These are phyloP conservation scores for Rhysida immarginata DNA, from an alignment of 1,140 invertebrate genomes.

Conservation along the genomic window DNA sequence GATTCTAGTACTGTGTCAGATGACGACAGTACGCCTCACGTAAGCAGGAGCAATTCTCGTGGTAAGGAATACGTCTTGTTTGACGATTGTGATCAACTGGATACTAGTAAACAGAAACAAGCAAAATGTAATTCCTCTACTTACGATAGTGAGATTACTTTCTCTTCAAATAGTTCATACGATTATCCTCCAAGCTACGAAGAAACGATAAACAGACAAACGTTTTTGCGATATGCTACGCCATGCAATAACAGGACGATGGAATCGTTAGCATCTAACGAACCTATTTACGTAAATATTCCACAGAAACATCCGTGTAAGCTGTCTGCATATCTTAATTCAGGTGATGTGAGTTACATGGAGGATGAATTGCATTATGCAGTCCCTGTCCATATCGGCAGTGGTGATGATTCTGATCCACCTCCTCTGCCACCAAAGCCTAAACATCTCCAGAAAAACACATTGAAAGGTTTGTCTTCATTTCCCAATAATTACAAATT, in stretches of 20 bases:
- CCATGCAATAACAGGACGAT: too few species aligned
- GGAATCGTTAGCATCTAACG: too few species aligned
- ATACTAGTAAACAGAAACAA: not conserved
- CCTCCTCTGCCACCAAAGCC: slow-evolving; percentile 11
- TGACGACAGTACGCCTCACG: slow-evolving; percentile 37
- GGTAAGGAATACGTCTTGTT: slow-evolving; percentile 28
- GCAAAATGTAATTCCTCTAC: not conserved
- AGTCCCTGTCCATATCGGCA: slow-evolving; percentile 14
- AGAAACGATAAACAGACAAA: slow-evolving; percentile 23
- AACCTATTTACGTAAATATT: not conserved
- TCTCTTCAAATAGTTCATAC: slow-evolving; percentile 16
- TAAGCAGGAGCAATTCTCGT: slow-evolving; percentile 36
- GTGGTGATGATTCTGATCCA: slow-evolving; percentile 7
- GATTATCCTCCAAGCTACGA: slow-evolving; percentile 24
- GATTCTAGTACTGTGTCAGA: slow-evolving; percentile 37
- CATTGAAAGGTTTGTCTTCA: too few species aligned
- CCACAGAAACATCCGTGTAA: slow-evolving; percentile 18
- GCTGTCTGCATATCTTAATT: slow-evolving; percentile 21
- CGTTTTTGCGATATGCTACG: slow-evolving; percentile 17
- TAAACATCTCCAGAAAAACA: too few species aligned
- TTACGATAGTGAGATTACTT: not conserved
- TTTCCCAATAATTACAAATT: too few species aligned
- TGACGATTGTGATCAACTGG: not conserved
- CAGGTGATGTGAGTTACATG: slow-evolving; percentile 10
- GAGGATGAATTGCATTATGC: slow-evolving; percentile 15